Base-by-base conservation (phyloP, 2,113 vertebrate species). In the Pachycephala philippinensis region DNA sequence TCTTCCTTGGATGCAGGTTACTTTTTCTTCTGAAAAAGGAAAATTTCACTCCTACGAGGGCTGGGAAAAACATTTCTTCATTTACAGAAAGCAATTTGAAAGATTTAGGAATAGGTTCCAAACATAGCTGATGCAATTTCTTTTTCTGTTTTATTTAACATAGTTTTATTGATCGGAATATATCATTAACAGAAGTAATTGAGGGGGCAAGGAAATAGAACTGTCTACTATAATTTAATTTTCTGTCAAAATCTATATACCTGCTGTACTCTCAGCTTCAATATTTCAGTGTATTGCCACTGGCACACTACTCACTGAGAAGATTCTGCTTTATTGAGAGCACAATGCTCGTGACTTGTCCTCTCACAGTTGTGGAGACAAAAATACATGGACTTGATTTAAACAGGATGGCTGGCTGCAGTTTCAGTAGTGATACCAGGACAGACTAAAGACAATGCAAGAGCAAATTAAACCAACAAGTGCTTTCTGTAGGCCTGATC, bases 161-260 rank as follows among this genome's bases (percentile, higher is more conserved):
- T 69, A 42, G 33, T 66, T 89, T 89, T 84, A 91, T 87, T 94
- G 68, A 95, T 96, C 95, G 90, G 21, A 94, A 90, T 79, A 64
- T 90, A 61, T 76, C 52, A 91, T 84, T 93, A 92, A 45, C 53
- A 56, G 33, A 88, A 93, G 52, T 61, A 94, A 93, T 66, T 85
- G 64, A 74, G 24, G 19, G 37, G 71, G 42, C 19, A 83, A 57
- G 82, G 31, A 86, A 56, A 65, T 50, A 70, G 64, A 87, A 65
- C 31, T 60, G 22, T 57, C 92, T 80, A n/a, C 54, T 68, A 31
- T 40, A 84, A 93, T 95, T 93, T 69, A 45, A 84, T 93, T 94
- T 95, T 90, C 66, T 68, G 68, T 64, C 92, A 88, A 89, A 96
- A 87, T 75, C 84, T 49, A 68, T 69, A 57, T 61, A 86, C 47